A percentile compares a stretch with the other conserved stretches of the same genome.
phyloP scores from a whole-genome alignment of 1,140 invertebrate genomes.

The Metopolophium dirhodum region DNA sequence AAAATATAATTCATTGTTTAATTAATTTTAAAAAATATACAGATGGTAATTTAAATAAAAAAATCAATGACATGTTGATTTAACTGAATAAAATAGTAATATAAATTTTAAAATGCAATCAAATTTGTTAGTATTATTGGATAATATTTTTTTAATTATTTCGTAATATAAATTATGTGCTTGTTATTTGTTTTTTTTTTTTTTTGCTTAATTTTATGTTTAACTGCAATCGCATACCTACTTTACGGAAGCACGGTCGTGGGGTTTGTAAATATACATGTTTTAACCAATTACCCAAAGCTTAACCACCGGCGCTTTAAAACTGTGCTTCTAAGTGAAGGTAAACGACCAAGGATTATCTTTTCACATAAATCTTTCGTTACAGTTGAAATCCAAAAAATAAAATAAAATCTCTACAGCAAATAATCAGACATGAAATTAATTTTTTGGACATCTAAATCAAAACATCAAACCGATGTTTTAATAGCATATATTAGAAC shows the following conservation, averaged over 20 bases:
- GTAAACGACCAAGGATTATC: conserved; percentile 35
- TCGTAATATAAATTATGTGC: background rate
- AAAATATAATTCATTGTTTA: too few relatives aligned
- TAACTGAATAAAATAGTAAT: too few relatives aligned
- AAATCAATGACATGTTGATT: too few relatives aligned
- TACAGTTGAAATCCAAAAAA: conserved; percentile 1
- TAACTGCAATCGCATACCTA: background rate
- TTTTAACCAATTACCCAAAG: conserved; percentile 46
- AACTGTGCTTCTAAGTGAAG: background rate
- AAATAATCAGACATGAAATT: background rate
- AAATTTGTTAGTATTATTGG: too few relatives aligned
- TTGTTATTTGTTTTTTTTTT: background rate
- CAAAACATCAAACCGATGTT: background rate
- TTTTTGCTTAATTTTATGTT: background rate
- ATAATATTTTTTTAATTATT: background rate
- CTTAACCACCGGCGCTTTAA: conserved; percentile 5
- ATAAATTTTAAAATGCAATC: too few relatives aligned
- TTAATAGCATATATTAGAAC: background rate
- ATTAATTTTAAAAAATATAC: too few relatives aligned
- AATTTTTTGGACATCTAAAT: conserved; percentile 1
- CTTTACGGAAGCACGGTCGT: too few relatives aligned
- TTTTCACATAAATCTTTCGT: conserved; percentile 33
- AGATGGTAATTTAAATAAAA: too few relatives aligned
- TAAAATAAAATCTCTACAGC: background rate
- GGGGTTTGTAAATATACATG: background rate